Evolutionary conservation across 1,140 invertebrate species (phyloP).

Genomic region (Coelopa frigida): DNA sequence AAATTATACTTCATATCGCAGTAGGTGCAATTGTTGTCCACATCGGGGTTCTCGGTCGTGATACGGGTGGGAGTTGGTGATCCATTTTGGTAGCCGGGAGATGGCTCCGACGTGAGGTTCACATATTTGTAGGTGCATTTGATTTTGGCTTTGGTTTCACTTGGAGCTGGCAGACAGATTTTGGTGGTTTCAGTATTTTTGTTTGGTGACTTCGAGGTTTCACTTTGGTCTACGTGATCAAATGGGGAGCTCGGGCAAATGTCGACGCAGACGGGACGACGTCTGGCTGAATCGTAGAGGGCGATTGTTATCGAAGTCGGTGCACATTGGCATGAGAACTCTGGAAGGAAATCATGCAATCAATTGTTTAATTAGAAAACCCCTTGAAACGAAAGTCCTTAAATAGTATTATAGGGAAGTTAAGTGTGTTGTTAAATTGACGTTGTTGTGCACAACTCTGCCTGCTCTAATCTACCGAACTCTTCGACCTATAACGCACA

Average conservation of each 20-base stretch:
- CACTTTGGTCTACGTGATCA: no score
- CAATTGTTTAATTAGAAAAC: no score
- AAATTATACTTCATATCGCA: slow-evolving; percentile 32
- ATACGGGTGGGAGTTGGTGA: slow-evolving; percentile 1
- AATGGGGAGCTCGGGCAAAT: neutral
- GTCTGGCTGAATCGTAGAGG: slow-evolving; percentile 4
- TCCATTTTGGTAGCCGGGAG: neutral
- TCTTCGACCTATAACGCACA: no score
- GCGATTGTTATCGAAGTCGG: neutral
- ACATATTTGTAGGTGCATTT: slow-evolving; percentile 10
- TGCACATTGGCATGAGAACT: slow-evolving; percentile 10
- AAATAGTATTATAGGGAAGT: no score
- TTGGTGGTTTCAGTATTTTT: neutral
- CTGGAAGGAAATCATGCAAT: neutral
- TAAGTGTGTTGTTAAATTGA: no score
- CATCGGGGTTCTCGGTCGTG: neutral
- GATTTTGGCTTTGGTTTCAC: slow-evolving; percentile 1
- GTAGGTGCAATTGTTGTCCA: slow-evolving; percentile 5
- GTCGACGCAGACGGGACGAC: slow-evolving; percentile 1
- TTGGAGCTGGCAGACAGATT: neutral
- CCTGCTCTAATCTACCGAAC: no score
- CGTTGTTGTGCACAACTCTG: no score
- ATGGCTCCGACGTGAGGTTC: no score
- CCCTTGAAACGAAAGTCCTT: no score
- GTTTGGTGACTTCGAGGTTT: neutral